Percentiles rank a stretch among this genome's conserved stretches.
phyloP scores from a whole-genome alignment of 2,113 vertebrate species.

The Tetrao urogallus region DNA sequence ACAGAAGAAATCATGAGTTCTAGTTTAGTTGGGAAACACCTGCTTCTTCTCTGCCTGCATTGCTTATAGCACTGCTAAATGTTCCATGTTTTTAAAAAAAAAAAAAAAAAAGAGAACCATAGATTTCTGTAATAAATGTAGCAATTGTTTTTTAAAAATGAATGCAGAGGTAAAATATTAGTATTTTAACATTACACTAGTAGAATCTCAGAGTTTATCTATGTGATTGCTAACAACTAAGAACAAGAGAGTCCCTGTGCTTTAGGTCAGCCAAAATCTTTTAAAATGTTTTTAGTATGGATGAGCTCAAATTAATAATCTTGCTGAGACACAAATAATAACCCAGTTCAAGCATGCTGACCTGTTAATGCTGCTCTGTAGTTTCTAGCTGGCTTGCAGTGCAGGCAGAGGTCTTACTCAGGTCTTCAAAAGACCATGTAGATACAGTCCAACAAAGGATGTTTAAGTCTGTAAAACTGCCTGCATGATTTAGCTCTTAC shows the following conservation, averaged over 20 bases:
- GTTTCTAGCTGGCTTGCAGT: neutral
- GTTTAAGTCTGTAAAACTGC: neutral
- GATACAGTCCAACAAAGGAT: neutral
- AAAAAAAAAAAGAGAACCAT: neutral
- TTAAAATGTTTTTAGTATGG: neutral
- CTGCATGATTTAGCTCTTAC: neutral
- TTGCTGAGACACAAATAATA: neutral
- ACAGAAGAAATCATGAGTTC: neutral
- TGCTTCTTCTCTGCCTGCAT: neutral
- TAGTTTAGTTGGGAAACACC: neutral
- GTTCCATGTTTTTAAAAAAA: neutral
- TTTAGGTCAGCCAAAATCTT: neutral
- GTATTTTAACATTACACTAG: neutral
- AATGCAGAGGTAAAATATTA: neutral
- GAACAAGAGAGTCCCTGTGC: neutral
- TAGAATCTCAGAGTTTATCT: neutral
- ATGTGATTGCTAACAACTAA: neutral
- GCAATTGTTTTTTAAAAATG: neutral
- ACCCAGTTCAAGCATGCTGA: neutral
- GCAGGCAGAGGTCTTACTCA: neutral
- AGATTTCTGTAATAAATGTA: neutral
- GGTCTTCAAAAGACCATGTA: neutral
- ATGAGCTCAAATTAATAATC: neutral
- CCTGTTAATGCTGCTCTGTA: neutral
- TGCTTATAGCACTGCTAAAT: neutral